Evolutionary conservation across 37 sponge, comb jelly and placozoan genomes (phyloP).

Genomic region (Chondrosia reniformis): DNA sequence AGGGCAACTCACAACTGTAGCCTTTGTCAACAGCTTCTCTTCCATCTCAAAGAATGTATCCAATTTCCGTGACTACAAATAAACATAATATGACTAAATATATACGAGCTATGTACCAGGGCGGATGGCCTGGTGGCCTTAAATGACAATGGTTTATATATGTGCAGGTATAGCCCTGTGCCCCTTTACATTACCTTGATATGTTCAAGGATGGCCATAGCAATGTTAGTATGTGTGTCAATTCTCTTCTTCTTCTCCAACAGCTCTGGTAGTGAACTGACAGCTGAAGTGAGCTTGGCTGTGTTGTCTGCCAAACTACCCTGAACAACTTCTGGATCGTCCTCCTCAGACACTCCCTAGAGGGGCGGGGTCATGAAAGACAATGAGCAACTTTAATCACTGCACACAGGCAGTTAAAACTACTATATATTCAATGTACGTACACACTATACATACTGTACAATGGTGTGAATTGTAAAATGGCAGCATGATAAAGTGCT

Average conservation of each 20-base stretch:
- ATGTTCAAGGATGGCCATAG: slow-evolving; percentile 86
- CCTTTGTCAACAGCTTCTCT: slow-evolving; percentile 90
- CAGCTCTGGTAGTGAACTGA: slow-evolving; percentile 91
- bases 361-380: slow-evolving; percentile 1
- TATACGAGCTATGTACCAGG: not conserved
- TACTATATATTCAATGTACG: not conserved
- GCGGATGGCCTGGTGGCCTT: too few relatives aligned
- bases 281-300: slow-evolving; percentile 76
- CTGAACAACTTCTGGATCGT: slow-evolving; percentile 48
- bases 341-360: slow-evolving; percentile 65
- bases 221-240: slow-evolving; percentile 98
- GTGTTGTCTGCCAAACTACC: slow-evolving; percentile 76
- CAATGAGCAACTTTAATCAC: not conserved
- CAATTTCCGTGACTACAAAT: slow-evolving; percentile 67
- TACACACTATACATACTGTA: not conserved
- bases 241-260: slow-evolving; percentile 94
- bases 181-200: slow-evolving; percentile 71
- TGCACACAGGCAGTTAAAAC: not conserved
- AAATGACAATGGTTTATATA: too few relatives aligned
- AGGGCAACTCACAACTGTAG: slow-evolving; percentile 68
- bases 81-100: not conserved
- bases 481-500: not conserved
- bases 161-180: not conserved
- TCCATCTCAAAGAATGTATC: slow-evolving; percentile 95
- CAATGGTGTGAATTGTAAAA: not conserved